Evolutionary conservation across 2,888 invertebrate species (phyloP), one percentile per base, ranked within the genome.

Genomic region (Oscheius sp.): DNA sequence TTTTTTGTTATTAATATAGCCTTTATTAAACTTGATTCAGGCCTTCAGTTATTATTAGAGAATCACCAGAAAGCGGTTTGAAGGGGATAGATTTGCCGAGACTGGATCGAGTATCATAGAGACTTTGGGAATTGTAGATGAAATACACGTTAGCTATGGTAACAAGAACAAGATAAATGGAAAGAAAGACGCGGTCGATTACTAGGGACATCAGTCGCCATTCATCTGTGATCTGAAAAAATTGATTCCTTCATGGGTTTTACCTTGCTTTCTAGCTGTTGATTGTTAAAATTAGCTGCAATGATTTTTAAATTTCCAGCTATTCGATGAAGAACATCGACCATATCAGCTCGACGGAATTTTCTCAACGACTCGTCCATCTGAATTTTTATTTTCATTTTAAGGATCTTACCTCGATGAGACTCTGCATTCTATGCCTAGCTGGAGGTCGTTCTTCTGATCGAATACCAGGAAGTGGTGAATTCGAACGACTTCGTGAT

Each of bases 191-290:
- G 17, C 79, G 66, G 36, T 79, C 77, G 54, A 79, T 74, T 0
- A 75, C 75, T n/a, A 75, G 56, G 0, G 77, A 74, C 79, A 79
- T 79, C n/a, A 79, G 49, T 20, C 74, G 70, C 79, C 79, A 79
- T 50, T 79, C 79, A 44, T 79, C 79, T 0, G 77, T 77, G 26
- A 79, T 74, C 79, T 79, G 66, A 1, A 73, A 66, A 32, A 6
- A n/a, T n/a, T n/a, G n/a, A n/a, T n/a, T n/a, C 44, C 6, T 8
- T 5, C 28, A 8, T 32, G 54, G 12, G 3, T 20, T 6, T 41
- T 14, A 76, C 78, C 65, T 73, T 77, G 50, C 75, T 70, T 49
- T 79, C 75, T 63, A 73, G 66, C 24, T 77, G 70, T 49, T 75
- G 74, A 51, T 79, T 79, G 50, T 75, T 74, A 44, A 79, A 75